Evolutionary conservation across 2,113 vertebrate species (phyloP), one percentile per base, ranked within the genome.

Genomic region (Hippocampus zosterae): DNA sequence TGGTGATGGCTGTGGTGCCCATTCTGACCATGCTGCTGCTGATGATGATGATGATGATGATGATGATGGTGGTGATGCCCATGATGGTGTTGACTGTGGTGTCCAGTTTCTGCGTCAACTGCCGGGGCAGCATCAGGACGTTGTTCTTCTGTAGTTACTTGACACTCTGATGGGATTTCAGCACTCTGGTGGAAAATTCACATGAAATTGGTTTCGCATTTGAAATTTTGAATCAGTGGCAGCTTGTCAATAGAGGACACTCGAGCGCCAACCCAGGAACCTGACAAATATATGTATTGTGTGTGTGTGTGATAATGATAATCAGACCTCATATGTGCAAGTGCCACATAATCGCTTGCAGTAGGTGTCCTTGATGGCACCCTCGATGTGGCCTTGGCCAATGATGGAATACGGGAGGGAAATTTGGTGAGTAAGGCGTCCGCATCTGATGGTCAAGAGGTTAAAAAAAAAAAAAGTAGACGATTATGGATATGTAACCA

Each of bases 351-450:
- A 84, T 25, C 88, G 79, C 67, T 91, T 90, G 79, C 96, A 98
- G 85, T 98, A 98, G 6, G 93, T 81, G 0, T 88, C 87, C 87
- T 89, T 94, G 88, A 99, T 95, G 15, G 95, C 90, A 21, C 90
- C 71, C 89, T 97, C 95, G 52, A 98, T 91, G 18, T 95, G 92
- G 0, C 89, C 87, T 2, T 92, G 89, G 52, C 78, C 87, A 67
- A 98, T 91, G 85, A 93, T 88, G 74, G 95, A 90, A 57, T 93
- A 96, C 27, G 96, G 96, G 69, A 96, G 88, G 25, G 92, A 90
- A 75, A 99, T 87, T 48, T 95, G 95, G 59, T 92, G 88, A 1
- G 95, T 94, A 3, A 98, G 93, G 80, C 91, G 93, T 11, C 96
- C 95, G 8, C 97, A 99, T 80, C 97, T 99, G 77, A 61, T 60